Evolutionary conservation across 1,140 invertebrate genomes (phyloP).

Genomic region (Nylanderia fulva): DNA sequence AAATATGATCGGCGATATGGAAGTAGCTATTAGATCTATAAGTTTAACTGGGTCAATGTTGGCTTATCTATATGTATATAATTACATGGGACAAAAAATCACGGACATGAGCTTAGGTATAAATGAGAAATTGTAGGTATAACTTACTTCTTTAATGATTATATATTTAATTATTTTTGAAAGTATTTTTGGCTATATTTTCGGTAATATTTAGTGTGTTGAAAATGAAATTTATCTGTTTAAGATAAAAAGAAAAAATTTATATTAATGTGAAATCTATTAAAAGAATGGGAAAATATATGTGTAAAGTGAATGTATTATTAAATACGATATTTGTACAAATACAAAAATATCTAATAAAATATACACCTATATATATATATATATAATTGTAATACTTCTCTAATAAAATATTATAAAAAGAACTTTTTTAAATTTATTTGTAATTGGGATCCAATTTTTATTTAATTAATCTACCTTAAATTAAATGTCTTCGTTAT

Average conservation of each 20-base stretch:
- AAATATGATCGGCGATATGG: neutral
- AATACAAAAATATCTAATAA: neutral
- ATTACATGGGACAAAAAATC: slow-evolving; percentile 17
- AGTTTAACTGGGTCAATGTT: accelerated
- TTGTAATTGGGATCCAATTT: no score
- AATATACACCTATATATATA: neutral
- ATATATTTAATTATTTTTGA: neutral
- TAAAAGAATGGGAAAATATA: neutral
- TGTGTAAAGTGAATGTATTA: neutral
- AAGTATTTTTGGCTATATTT: neutral
- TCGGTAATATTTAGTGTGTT: neutral
- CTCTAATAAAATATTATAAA: no score
- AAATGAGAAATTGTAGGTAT: slow-evolving; percentile 12
- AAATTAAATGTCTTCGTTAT: neutral
- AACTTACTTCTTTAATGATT: neutral
- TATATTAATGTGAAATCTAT: neutral
- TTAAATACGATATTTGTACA: neutral
- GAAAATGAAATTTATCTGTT: neutral
- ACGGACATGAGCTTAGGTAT: neutral
- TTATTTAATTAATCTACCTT: no score
- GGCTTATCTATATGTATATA: neutral
- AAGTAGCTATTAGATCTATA: slow-evolving; percentile 8
- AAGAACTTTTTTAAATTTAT: no score
- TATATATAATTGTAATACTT: neutral
- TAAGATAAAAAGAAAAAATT: neutral